Evolutionary conservation across 2,113 vertebrate species (phyloP).

Genomic region (Gambusia affinis): DNA sequence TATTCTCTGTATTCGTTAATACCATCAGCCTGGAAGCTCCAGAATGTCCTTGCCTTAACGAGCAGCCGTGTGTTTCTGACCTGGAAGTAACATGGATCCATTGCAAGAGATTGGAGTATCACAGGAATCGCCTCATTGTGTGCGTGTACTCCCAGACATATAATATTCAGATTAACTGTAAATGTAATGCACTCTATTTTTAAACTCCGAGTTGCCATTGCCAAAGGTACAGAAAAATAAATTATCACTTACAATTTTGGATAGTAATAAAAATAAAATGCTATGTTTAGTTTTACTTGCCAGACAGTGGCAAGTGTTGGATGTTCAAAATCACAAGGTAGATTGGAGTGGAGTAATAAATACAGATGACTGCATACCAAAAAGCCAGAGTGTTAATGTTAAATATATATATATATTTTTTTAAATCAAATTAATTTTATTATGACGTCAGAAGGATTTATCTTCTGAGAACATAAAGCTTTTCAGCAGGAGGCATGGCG

Average conservation of each 20-base stretch:
- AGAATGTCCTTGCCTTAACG: constrained; percentile 53
- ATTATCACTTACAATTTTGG: no score
- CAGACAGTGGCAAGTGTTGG: neutral
- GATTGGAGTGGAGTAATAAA: neutral
- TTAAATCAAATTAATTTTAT: no score
- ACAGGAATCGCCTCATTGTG: constrained; percentile 10
- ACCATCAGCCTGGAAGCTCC: constrained; percentile 33
- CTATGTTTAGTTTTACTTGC: no score
- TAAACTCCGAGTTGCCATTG: no score
- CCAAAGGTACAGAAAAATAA: neutral
- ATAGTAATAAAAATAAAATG: no score
- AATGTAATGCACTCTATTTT: no score
- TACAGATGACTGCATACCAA: neutral
- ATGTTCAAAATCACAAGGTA: neutral
- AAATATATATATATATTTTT: no score
- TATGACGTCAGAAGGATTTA: no score
- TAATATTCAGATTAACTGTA: neutral
- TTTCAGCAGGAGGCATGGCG: no score
- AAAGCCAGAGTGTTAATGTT: neutral
- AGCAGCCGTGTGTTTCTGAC: constrained; percentile 49
- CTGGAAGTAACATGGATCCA: constrained; percentile 37
- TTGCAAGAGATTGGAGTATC: constrained; percentile 12
- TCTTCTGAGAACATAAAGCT: no score
- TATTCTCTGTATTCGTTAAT: constrained; percentile 36
- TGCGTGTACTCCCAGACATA: neutral